Evolutionary conservation across 2,888 invertebrate genomes (phyloP), one percentile per base, ranked within the genome.

Genomic region (Vanessa cardui): DNA sequence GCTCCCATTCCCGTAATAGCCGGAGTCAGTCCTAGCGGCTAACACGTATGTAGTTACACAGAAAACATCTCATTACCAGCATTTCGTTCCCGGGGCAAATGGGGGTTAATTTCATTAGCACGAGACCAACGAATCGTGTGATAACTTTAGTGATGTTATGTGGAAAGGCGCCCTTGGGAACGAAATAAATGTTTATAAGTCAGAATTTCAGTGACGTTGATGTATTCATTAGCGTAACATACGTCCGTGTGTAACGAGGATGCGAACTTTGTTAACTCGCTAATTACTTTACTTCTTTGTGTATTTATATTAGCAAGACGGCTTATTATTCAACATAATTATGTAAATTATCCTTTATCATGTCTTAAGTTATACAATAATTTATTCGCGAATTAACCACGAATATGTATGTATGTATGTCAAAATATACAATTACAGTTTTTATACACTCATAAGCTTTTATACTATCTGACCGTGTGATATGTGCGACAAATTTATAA

Each of bases 61-160:
- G 78, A 78, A 74, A 80, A 78, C 77, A 77, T 88, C 87, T 89
- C 89, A 89, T 89, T 90, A 89, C 87, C 80, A 81, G 74, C 83
- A 80, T 85, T 86, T 84, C 81, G 83, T 85, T 87, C 85, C 80
- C 83, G 81, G 82, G 79, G 83, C 80, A 82, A 88, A 87, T 85
- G 84, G 85, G 85, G 88, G 89, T 90, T 92, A 91, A 91, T 92
- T 92, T 92, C 91, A 92, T 92, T 92, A 92, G 88, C 81, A 82
- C 81, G 86, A 79, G 80, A 87, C 83, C 91, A 90, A 90, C 92
- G 92, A 91, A 90, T 90, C 90, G 90, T 91, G 90, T 91, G 90
- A 91, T 90, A 91, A 91, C 88, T 91, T 90, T 89, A 89, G 86
- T 85, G 85, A 85, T 86, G 90, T 86, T 88, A 86, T 88, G 84